phyloP scores from a whole-genome alignment of 1,140 invertebrate species.

The Scylla paramamosain region DNA sequence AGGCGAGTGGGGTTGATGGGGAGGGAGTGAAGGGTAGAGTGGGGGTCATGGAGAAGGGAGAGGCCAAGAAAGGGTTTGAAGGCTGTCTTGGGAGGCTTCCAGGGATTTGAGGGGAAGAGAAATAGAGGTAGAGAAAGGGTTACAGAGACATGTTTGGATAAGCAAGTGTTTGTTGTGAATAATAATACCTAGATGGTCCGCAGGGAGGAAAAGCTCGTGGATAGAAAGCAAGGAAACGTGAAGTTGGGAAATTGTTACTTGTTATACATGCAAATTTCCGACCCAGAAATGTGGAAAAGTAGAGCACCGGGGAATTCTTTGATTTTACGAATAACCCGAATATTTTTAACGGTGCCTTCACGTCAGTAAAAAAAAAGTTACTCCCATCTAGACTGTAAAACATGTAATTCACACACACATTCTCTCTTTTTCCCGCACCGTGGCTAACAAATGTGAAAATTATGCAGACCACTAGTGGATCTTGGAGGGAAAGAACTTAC shows the following conservation, averaged over 20 bases:
- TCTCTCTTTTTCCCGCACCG: too few relatives aligned
- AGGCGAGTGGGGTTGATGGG: not conserved
- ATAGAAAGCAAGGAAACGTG: not conserved
- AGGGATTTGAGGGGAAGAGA: not conserved
- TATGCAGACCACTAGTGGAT: not conserved
- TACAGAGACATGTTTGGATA: not conserved
- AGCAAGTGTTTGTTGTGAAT: constrained; percentile 7
- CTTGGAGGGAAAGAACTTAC: not conserved
- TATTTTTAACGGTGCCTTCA: too few relatives aligned
- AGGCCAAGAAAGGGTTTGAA: not conserved
- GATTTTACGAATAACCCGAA: too few relatives aligned
- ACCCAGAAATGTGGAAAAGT: not conserved
- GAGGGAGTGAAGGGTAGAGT: not conserved
- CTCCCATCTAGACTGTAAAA: too few relatives aligned
- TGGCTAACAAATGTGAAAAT: not conserved
- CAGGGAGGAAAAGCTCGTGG: not conserved
- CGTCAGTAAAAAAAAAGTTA: too few relatives aligned
- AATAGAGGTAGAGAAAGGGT: not conserved
- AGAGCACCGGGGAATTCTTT: too few relatives aligned
- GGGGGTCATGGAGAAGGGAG: constrained; percentile 9
- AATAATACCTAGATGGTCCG: not conserved
- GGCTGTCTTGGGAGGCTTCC: not conserved
- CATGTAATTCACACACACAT: too few relatives aligned
- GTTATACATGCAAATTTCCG: not conserved
- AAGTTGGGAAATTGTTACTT: not conserved